Percentiles rank a stretch among this genome's conserved stretches.
Conservation (phyloP, 2,797 vertebrate species). For the Dendrocincla tyrannina region DNA sequence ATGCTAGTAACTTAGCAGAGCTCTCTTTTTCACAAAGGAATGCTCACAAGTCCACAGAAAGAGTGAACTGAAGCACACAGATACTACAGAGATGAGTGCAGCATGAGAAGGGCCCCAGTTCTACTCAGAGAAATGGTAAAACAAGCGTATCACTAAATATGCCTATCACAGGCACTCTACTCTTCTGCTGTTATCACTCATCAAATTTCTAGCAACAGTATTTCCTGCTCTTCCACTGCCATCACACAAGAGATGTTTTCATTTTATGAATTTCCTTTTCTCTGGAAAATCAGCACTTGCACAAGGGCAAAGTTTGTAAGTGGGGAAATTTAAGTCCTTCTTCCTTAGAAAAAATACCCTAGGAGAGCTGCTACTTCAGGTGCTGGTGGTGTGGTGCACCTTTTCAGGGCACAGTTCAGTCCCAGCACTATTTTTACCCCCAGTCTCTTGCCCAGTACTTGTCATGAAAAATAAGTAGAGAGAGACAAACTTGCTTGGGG, state of each 20-base stretch:
- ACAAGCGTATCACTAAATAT: fast-evolving
- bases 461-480: not conserved
- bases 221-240: not conserved
- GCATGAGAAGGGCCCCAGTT: not conserved
- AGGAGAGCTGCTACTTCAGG: not conserved
- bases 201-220: not conserved
- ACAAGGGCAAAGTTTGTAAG: not conserved
- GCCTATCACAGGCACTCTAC: not conserved
- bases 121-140: not conserved
- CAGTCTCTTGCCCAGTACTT: not conserved
- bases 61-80: not conserved
- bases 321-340: not conserved
- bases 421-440: not conserved
- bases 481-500: not conserved
- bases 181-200: not conserved
- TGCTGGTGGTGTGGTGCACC: fast-evolving
- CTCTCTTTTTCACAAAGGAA: not conserved
- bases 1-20: not conserved
- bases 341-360: not conserved
- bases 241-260: not conserved
- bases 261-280: not conserved
- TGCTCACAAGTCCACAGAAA: not conserved
- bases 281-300: not conserved
- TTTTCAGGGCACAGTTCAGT: fast-evolving
- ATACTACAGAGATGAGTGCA: not conserved